Percentiles rank a stretch among this genome's conserved stretches.
Conservation (phyloP, 2,888 invertebrate genomes). For the Leptinotarsa tumamoca region DNA sequence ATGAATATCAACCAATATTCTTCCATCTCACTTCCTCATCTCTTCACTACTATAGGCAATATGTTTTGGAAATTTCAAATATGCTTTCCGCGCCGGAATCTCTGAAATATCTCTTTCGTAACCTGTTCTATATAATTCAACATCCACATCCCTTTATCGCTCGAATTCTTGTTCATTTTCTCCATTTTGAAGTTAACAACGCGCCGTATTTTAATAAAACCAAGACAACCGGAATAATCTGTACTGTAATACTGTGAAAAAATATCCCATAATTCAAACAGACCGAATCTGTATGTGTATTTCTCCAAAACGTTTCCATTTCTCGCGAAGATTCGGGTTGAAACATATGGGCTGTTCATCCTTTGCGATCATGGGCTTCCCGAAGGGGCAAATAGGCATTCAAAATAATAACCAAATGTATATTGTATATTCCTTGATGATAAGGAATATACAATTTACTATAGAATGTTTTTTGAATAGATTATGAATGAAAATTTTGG, state of each 20-base stretch:
- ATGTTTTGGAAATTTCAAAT: background rate
- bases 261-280: conserved; percentile 18
- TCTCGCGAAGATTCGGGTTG: conserved; percentile 42
- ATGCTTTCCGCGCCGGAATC: background rate
- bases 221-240: conserved; percentile 19
- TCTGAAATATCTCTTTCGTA: conserved; percentile 1
- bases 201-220: conserved; percentile 18
- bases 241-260: conserved; percentile 13
- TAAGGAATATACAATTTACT: no score
- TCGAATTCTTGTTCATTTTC: conserved; percentile 10
- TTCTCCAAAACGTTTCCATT: conserved; percentile 42
- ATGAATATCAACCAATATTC: no score
- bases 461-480: no score
- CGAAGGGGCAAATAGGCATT: background rate
- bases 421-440: no score
- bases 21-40: no score
- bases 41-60: background rate
- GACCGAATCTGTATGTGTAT: conserved; percentile 16
- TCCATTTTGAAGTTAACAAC: conserved; percentile 14
- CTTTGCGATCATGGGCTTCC: conserved; percentile 35
- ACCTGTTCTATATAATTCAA: conserved; percentile 4
- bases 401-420: background rate
- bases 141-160: conserved; percentile 4
- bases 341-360: conserved; percentile 44
- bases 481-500: no score